These are phyloP conservation scores for Leucoptera coffeella DNA, from an alignment of 2,888 invertebrate genomes.

Conservation along the genomic window DNA sequence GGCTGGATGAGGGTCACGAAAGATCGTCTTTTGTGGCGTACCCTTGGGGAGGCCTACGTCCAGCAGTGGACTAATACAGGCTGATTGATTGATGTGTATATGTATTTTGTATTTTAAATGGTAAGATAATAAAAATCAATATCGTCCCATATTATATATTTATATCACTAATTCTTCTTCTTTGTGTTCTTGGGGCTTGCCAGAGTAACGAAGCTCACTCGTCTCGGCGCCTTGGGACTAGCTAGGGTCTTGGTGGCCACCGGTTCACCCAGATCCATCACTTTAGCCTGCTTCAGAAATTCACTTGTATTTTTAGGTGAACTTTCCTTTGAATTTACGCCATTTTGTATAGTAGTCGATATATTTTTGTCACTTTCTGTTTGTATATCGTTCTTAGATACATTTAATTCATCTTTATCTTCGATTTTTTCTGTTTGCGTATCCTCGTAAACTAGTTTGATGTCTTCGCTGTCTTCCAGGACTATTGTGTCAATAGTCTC, in stretches of 20 bases:
- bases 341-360: slow-evolving; percentile 2
- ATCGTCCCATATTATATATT: too few relatives aligned
- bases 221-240: slow-evolving; percentile 54
- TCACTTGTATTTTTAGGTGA: slow-evolving; percentile 2
- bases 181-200: slow-evolving; percentile 72
- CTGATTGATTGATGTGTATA: too few relatives aligned
- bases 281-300: slow-evolving; percentile 28
- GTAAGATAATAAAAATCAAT: too few relatives aligned
- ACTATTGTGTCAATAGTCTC: slow-evolving; percentile 11
- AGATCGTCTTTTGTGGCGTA: too few relatives aligned
- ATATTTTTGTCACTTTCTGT: neutral
- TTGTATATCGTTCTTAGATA: neutral
- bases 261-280: slow-evolving; percentile 22
- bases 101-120: too few relatives aligned
- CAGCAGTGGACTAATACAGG: too few relatives aligned
- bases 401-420: neutral
- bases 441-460: slow-evolving; percentile 55
- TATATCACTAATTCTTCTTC: too few relatives aligned
- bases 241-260: slow-evolving; percentile 13
- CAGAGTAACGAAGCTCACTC: slow-evolving; percentile 69
- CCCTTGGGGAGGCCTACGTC: too few relatives aligned
- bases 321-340: neutral
- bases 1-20: too few relatives aligned
- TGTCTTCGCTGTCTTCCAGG: slow-evolving; percentile 48
- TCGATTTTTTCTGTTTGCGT: slow-evolving; percentile 11